These are phyloP conservation scores for Drosophila miranda DNA, from an alignment of 1,140 invertebrate genomes.

Conservation along the genomic window DNA sequence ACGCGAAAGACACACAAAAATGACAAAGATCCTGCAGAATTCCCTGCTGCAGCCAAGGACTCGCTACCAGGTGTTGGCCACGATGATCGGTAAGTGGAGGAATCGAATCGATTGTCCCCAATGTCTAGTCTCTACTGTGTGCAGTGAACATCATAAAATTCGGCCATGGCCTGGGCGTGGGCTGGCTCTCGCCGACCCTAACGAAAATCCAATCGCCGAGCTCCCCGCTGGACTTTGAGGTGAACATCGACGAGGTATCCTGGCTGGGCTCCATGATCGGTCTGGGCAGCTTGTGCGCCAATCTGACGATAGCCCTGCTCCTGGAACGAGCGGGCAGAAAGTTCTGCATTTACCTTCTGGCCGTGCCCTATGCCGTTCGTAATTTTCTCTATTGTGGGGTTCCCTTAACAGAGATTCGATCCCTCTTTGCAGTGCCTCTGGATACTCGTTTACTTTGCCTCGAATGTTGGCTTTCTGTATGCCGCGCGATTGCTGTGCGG, in stretches of 20 bases:
- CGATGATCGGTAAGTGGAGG: constrained; percentile 38
- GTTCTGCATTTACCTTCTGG: constrained; percentile 73
- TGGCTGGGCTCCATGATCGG: constrained; percentile 75
- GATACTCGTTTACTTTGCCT: constrained; percentile 75
- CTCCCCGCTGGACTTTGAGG: constrained; percentile 54
- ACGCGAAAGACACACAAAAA: background rate
- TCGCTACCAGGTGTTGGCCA: background rate
- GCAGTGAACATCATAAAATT: constrained; percentile 82
- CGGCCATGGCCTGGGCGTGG: constrained; percentile 81
- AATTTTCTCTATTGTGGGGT: background rate
- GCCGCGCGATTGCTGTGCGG: constrained; percentile 81
- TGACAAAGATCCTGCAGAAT: background rate
- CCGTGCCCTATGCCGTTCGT: constrained; percentile 77
- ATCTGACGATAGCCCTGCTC: constrained; percentile 67
- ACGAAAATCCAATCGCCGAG: constrained; percentile 47
- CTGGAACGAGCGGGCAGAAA: constrained; percentile 82
- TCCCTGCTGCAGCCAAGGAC: background rate
- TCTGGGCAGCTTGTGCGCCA: constrained; percentile 64
- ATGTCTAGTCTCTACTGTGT: background rate
- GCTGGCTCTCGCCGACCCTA: constrained; percentile 82
- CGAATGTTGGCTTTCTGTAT: constrained; percentile 69
- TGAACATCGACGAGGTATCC: constrained; percentile 66
- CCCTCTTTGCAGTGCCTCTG: constrained; percentile 53
- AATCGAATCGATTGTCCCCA: background rate
- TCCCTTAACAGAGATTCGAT: background rate